Evolutionary conservation across 2,797 vertebrate genomes (phyloP).

Genomic region (Spondyliosoma cantharus): DNA sequence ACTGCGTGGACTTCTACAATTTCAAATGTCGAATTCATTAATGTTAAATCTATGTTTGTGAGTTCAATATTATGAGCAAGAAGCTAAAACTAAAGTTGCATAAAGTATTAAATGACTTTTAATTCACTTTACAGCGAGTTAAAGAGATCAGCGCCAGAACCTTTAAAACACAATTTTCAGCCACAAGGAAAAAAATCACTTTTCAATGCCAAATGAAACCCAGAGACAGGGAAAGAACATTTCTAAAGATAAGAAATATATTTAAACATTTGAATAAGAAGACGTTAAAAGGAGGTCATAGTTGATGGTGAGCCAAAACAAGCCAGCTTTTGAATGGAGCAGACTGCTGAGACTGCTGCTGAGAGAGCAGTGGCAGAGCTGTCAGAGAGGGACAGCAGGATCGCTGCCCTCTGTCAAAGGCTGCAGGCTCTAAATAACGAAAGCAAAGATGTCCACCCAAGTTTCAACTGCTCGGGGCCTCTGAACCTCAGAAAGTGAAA

Average conservation of each 20-base stretch:
- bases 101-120: not conserved
- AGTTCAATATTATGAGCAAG: not conserved
- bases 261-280: not conserved
- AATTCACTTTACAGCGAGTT: not conserved
- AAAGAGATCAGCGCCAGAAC: not conserved
- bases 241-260: not conserved
- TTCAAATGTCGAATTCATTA: not conserved
- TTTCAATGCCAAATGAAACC: not conserved
- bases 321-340: too few relatives aligned
- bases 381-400: conserved; percentile 49
- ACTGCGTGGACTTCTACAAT: not conserved
- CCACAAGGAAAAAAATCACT: not conserved
- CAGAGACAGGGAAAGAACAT: not conserved
- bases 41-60: not conserved
- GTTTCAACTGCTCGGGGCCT: conserved; percentile 44
- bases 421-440: conserved; percentile 42
- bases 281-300: not conserved
- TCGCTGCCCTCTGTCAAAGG: conserved; percentile 53
- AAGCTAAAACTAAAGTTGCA: not conserved
- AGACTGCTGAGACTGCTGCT: not conserved
- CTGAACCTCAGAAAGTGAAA: conserved; percentile 27
- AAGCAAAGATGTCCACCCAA: conserved; percentile 40
- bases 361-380: conserved; percentile 37
- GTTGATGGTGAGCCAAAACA: not conserved
- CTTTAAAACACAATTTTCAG: conserved; percentile 3